Evolutionary conservation across 1,140 invertebrate species (phyloP).

Genomic region (Coelopa frigida): DNA sequence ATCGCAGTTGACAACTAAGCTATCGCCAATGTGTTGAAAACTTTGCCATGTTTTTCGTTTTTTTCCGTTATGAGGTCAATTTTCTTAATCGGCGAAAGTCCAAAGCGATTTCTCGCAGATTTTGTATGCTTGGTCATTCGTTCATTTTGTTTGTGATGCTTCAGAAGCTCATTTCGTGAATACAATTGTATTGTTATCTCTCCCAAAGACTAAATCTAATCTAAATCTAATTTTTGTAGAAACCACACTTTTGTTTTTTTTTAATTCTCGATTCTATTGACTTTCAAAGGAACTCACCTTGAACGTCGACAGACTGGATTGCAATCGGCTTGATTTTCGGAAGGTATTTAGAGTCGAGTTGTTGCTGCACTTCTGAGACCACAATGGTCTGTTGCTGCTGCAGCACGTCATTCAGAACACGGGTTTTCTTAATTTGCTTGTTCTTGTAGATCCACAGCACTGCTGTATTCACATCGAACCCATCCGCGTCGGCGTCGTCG

Average conservation of each 20-base stretch:
- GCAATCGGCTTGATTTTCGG: constrained; percentile 66
- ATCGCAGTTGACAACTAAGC: no score
- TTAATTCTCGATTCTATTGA: background rate
- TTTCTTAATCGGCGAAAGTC: no score
- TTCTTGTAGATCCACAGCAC: constrained; percentile 69
- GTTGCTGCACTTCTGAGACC: constrained; percentile 69
- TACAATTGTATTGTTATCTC: no score
- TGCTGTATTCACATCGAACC: constrained; percentile 62
- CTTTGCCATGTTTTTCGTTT: no score
- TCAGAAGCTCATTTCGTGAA: no score
- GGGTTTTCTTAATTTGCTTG: constrained; percentile 48
- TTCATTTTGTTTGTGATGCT: no score
- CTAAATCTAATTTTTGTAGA: no score
- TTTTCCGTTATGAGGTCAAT: no score
- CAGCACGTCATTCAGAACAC: constrained; percentile 43
- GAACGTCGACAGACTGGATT: constrained; percentile 61
- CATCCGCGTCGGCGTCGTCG: constrained; percentile 59
- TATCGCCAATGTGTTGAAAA: no score
- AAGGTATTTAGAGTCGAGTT: constrained; percentile 61
- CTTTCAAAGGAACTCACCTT: constrained; percentile 46
- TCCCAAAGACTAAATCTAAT: no score
- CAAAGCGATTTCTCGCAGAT: no score
- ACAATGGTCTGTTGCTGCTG: constrained; percentile 61
- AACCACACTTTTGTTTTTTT: background rate
- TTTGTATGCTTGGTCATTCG: no score